Base-by-base conservation (phyloP, 2,113 vertebrate genomes). In the Scatophagus argus region DNA sequence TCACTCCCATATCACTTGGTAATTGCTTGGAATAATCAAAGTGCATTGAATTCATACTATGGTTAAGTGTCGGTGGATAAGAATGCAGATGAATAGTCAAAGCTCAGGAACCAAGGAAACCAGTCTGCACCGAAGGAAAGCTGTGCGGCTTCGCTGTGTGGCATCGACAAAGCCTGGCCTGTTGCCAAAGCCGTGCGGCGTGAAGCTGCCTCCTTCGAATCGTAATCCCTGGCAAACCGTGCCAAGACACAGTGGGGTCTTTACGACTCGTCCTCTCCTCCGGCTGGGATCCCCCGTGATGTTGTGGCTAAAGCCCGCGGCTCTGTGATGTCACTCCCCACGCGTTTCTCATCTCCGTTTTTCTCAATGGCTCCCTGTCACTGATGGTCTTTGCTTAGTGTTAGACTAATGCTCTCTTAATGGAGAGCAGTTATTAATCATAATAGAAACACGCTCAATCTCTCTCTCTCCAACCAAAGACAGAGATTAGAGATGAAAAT, bases 351-450 rank as follows among this genome's bases (percentile, higher is more conserved):
- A 41, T 74, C 34, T 49, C 27, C 36, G 0, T 73, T 91, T 85
- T 81, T 83, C 81, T 89, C 77, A 83, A 79, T 77, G 87, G 79
- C 81, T 87, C 63, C 72, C 77, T 81, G 85, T 89, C 70, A 79
- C 73, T 29, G 66, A 43, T 25, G 29, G 52, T 31, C 65, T 87
- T 83, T 64, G 84, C 79, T 84, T 44, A 79, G 75, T 23, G 74
- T 87, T 84, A 80, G 77, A 81, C 85, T 90, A 85, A 90, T 79
- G 77, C 74, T 74, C 54, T 78, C 83, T 89, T 90, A 88, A 89
- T 88, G 87, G 82, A 82, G 82, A 81, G 71, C 76, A 77, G 81
- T 88, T 88, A 91, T 90, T 93, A 89, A 90, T 93, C 90, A 91
- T 87, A 79, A 85, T 78, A 74, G 85, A 89, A 90, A 85, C 61